Percentiles rank a stretch among this genome's conserved stretches.
These are phyloP conservation scores for Cryptocheilus praepositus DNA, from an alignment of 2,888 invertebrate genomes.

Conservation along the genomic window DNA sequence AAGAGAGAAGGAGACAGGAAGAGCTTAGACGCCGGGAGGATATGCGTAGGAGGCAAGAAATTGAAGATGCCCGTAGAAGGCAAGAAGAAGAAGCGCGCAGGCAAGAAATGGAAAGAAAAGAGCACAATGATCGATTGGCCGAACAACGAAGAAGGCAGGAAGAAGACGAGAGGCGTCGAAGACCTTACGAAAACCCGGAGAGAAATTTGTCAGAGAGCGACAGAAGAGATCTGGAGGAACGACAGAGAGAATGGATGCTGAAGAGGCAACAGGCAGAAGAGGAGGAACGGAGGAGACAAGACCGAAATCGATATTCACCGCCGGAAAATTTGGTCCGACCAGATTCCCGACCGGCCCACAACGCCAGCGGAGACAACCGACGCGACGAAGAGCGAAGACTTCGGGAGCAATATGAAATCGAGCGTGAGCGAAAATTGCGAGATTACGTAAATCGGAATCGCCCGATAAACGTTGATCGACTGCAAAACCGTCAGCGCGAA, in stretches of 20 bases:
- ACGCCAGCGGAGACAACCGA: conserved; percentile 11
- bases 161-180: conserved; percentile 36
- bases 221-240: conserved; percentile 14
- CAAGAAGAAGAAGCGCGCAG: conserved; percentile 13
- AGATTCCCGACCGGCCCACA: background rate
- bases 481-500: conserved; percentile 21
- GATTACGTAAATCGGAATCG: conserved; percentile 57
- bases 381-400: conserved; percentile 21
- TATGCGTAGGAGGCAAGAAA: conserved; percentile 11
- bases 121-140: conserved; percentile 30
- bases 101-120: conserved; percentile 10
- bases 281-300: conserved; percentile 33
- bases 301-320: conserved; percentile 19
- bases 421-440: conserved; percentile 26
- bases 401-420: conserved; percentile 28
- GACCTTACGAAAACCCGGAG: conserved; percentile 13
- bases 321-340: conserved; percentile 26
- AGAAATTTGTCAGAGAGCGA: conserved; percentile 4
- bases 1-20: conserved; percentile 16
- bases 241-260: conserved; percentile 33
- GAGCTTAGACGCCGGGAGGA: conserved; percentile 5
- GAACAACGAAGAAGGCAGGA: conserved; percentile 34
- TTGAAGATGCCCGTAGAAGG: conserved; percentile 25
- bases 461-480: conserved; percentile 43
- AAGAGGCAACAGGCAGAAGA: conserved; percentile 36